phyloP scores from a whole-genome alignment of 2,797 vertebrate species.

The Zalophus californianus region DNA sequence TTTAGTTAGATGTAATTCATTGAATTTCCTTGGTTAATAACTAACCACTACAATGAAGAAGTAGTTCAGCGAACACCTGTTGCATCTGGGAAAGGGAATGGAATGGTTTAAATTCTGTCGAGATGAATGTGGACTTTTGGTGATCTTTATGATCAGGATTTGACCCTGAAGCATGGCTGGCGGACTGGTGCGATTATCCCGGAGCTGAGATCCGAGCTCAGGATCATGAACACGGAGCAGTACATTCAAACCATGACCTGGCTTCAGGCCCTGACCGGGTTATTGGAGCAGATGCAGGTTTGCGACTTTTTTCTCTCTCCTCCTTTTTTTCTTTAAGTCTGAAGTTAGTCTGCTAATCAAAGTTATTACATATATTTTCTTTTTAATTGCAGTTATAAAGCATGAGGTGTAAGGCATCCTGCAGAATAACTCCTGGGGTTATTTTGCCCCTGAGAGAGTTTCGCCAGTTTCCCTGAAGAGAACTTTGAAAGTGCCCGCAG shows the following conservation, averaged over 20 bases:
- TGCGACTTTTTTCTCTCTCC: slow-evolving; percentile 58
- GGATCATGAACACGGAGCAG: slow-evolving; percentile 97
- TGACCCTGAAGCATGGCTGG: slow-evolving; percentile 99
- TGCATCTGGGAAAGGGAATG: slow-evolving; percentile 29
- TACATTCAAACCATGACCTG: slow-evolving; percentile 96
- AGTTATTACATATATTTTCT: neutral
- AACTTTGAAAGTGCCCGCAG: neutral
- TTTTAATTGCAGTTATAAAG: neutral
- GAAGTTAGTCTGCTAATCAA: neutral
- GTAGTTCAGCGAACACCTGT: neutral
- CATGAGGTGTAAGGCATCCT: neutral
- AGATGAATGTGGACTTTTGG: slow-evolving; percentile 50
- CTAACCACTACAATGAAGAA: slow-evolving; percentile 31
- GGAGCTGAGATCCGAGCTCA: slow-evolving; percentile 96
- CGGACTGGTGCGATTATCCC: slow-evolving; percentile 99
- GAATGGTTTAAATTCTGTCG: neutral
- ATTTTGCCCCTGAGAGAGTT: neutral
- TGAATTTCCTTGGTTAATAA: slow-evolving; percentile 42
- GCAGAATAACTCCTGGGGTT: neutral
- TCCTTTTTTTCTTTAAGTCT: slow-evolving; percentile 29
- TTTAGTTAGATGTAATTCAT: slow-evolving; percentile 55
- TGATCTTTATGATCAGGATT: slow-evolving; percentile 90
- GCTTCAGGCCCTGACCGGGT: slow-evolving; percentile 96
- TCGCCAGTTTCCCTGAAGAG: neutral
- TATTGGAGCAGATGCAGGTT: slow-evolving; percentile 99